Evolutionary conservation across 1,140 invertebrate genomes (phyloP).

Genomic region (Aphelinus certus): DNA sequence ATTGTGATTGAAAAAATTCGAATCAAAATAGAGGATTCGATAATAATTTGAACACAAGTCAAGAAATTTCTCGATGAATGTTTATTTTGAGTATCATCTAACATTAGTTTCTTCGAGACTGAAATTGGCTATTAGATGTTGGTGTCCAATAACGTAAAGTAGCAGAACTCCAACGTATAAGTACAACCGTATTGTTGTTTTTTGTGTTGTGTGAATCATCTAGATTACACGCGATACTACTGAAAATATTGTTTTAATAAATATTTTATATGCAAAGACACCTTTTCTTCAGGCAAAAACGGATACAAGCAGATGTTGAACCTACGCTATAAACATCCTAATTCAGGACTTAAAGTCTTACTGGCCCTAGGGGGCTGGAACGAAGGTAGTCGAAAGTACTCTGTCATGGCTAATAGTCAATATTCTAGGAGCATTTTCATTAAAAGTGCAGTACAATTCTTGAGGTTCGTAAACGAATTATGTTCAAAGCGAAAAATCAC

Average conservation of each 20-base stretch:
- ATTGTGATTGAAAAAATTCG: no score
- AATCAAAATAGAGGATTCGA: no score
- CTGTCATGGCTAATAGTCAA: conserved; percentile 72
- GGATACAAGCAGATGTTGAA: conserved; percentile 75
- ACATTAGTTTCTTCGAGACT: no score
- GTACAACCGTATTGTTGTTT: neutral
- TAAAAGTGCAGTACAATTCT: conserved; percentile 70
- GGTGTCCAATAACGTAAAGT: neutral
- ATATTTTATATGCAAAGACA: conserved; percentile 34
- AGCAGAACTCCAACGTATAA: conserved; percentile 7
- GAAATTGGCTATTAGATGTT: conserved; percentile 1
- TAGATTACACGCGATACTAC: neutral
- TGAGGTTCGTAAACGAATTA: conserved; percentile 63
- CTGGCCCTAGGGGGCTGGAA: conserved; percentile 91
- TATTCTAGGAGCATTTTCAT: conserved; percentile 72
- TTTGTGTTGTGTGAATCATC: neutral
- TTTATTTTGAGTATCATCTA: no score
- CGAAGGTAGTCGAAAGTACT: conserved; percentile 84
- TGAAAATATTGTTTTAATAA: conserved; percentile 28
- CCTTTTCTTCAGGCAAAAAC: conserved; percentile 63
- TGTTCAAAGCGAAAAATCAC: no score
- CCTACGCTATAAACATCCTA: conserved; percentile 74
- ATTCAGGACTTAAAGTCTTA: conserved; percentile 74
- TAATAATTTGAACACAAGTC: no score
- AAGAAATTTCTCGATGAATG: no score